These are phyloP conservation scores for Apamea anceps DNA, from an alignment of 2,888 invertebrate genomes.

Conservation along the genomic window DNA sequence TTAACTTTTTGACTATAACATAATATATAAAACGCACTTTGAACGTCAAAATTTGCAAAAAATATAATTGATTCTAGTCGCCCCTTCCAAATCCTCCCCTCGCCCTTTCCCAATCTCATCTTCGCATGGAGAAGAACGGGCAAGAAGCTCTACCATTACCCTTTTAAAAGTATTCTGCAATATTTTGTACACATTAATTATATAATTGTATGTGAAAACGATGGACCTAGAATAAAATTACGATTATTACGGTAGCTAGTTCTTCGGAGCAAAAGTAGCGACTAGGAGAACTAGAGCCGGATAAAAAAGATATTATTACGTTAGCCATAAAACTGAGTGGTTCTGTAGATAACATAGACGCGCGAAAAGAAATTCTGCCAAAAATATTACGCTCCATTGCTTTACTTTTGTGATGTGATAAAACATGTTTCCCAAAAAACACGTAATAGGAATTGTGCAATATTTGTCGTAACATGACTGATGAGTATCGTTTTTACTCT, in stretches of 20 bases:
- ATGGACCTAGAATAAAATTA: not conserved
- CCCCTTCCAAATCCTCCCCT: too few species aligned
- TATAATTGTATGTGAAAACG: not conserved
- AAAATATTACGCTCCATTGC: conserved; percentile 32
- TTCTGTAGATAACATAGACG: conserved; percentile 44
- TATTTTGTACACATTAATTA: not conserved
- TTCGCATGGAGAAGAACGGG: too few species aligned
- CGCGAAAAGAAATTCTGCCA: conserved; percentile 9
- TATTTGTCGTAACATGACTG: conserved; percentile 1
- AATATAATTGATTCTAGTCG: too few species aligned
- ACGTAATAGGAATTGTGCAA: conserved; percentile 10
- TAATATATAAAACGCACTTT: too few species aligned
- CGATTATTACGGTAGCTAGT: not conserved
- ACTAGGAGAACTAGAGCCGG: conserved; percentile 21
- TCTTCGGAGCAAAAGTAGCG: not conserved
- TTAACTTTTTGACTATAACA: too few species aligned
- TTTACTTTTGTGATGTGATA: conserved; percentile 19
- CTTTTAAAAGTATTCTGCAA: too few species aligned
- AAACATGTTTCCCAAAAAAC: conserved; percentile 23
- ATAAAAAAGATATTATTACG: conserved; percentile 31
- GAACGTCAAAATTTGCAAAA: too few species aligned
- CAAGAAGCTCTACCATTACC: too few species aligned
- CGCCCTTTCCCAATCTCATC: too few species aligned
- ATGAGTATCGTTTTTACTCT: not conserved
- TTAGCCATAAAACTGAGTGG: conserved; percentile 56